phyloP scores from a whole-genome alignment of 92 coral and sea anemone species.

The Porites lobata region DNA sequence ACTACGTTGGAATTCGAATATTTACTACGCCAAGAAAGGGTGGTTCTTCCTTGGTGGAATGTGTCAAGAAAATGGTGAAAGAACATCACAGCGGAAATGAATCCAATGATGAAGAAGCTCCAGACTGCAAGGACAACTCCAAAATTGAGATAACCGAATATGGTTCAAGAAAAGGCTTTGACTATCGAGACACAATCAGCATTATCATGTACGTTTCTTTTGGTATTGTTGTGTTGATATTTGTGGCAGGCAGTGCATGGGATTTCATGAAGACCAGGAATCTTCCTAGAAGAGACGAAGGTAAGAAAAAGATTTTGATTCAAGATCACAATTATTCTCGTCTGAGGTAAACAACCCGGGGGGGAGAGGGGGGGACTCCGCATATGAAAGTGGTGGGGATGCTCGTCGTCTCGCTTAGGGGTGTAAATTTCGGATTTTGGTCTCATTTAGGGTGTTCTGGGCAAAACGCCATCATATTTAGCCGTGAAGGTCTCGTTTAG shows the following conservation, averaged over 20 bases:
- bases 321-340: too few species aligned
- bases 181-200: neutral
- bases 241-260: constrained; percentile 13
- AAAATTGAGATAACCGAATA: neutral
- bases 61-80: neutral
- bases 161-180: neutral
- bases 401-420: too few species aligned
- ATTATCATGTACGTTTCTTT: neutral
- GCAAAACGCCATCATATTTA: too few species aligned
- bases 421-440: too few species aligned
- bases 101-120: neutral
- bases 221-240: neutral
- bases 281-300: neutral
- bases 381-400: too few species aligned
- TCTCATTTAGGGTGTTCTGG: too few species aligned
- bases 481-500: too few species aligned
- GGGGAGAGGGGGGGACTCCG: too few species aligned
- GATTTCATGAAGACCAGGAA: neutral
- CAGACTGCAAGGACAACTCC: neutral
- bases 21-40: too few species aligned
- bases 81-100: too few species aligned
- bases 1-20: constrained; percentile 6
- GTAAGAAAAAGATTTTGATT: neutral
- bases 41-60: neutral
- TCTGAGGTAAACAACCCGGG: too few species aligned